Percentiles rank a stretch among this genome's conserved stretches.
Evolutionary conservation across 2,888 invertebrate genomes (phyloP).

Genomic region (Ctenicera cuprea): DNA sequence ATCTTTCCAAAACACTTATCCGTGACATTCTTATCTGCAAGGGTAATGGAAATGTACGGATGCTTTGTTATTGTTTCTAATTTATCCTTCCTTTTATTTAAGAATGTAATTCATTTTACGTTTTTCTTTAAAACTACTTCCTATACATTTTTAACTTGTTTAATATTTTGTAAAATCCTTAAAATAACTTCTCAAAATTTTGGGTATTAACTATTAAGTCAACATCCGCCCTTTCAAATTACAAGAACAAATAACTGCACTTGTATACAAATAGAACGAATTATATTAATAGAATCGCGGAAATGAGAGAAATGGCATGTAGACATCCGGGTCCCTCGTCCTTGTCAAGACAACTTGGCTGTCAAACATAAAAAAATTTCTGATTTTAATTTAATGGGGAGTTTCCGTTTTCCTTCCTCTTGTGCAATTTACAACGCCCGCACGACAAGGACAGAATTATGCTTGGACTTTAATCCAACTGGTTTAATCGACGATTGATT

Average conservation of each 20-base stretch:
- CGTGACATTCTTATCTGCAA: too few relatives aligned
- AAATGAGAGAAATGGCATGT: constrained; percentile 51
- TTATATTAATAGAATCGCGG: constrained; percentile 49
- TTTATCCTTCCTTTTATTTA: too few relatives aligned
- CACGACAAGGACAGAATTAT: constrained; percentile 48
- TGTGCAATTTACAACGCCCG: constrained; percentile 30
- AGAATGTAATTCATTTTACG: too few relatives aligned
- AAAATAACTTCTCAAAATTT: too few relatives aligned
- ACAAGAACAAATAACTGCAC: constrained; percentile 3
- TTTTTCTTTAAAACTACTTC: too few relatives aligned
- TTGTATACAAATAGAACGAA: not conserved
- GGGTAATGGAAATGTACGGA: too few relatives aligned
- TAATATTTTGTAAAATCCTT: too few relatives aligned
- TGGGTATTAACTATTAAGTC: too few relatives aligned
- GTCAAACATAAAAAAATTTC: constrained; percentile 43
- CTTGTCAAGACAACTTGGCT: constrained; percentile 48
- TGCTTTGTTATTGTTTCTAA: not conserved
- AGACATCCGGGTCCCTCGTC: constrained; percentile 56
- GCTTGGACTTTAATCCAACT: constrained; percentile 46
- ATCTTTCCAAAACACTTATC: too few relatives aligned
- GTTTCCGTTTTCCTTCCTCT: constrained; percentile 46
- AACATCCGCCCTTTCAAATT: constrained; percentile 1
- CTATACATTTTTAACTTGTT: too few relatives aligned
- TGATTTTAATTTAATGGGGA: constrained; percentile 27
- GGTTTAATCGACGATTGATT: constrained; percentile 45